Evolutionary conservation across 2,888 invertebrate genomes (phyloP).

Genomic region (Lochmaea capreae): DNA sequence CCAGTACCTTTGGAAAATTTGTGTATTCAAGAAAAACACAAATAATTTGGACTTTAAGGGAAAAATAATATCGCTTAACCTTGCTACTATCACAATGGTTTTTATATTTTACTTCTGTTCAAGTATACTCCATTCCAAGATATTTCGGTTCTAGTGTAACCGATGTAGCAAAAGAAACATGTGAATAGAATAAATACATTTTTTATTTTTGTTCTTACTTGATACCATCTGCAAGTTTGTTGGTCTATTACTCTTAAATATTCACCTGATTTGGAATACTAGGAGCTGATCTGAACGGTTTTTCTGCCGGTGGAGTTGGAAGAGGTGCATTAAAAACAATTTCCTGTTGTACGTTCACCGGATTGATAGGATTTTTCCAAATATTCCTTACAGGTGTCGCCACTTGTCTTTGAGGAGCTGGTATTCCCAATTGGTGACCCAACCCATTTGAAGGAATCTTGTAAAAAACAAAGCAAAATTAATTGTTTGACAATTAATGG

Average conservation of each 20-base stretch:
- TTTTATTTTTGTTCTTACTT: no score
- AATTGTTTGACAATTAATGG: not conserved
- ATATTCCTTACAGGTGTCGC: slow-evolving; percentile 50
- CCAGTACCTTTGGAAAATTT: no score
- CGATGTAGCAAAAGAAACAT: no score
- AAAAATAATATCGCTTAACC: no score
- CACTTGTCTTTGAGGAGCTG: slow-evolving; percentile 35
- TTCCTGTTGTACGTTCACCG: slow-evolving; percentile 40
- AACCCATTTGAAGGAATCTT: slow-evolving; percentile 17
- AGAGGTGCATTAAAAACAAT: slow-evolving; percentile 34
- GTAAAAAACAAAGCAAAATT: not conserved
- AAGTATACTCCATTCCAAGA: no score
- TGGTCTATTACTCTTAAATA: not conserved
- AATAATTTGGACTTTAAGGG: no score
- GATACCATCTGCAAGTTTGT: no score
- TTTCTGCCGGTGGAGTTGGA: slow-evolving; percentile 44
- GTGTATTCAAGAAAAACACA: no score
- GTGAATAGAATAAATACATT: no score
- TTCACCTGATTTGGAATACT: slow-evolving; percentile 47
- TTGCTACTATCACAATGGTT: no score
- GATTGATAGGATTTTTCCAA: slow-evolving; percentile 52
- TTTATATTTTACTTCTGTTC: no score
- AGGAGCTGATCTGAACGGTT: slow-evolving; percentile 55
- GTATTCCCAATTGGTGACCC: slow-evolving; percentile 35
- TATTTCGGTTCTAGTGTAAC: no score